Evolutionary conservation across 2,888 invertebrate genomes (phyloP).

Genomic region (Heterodera filipjevi): DNA sequence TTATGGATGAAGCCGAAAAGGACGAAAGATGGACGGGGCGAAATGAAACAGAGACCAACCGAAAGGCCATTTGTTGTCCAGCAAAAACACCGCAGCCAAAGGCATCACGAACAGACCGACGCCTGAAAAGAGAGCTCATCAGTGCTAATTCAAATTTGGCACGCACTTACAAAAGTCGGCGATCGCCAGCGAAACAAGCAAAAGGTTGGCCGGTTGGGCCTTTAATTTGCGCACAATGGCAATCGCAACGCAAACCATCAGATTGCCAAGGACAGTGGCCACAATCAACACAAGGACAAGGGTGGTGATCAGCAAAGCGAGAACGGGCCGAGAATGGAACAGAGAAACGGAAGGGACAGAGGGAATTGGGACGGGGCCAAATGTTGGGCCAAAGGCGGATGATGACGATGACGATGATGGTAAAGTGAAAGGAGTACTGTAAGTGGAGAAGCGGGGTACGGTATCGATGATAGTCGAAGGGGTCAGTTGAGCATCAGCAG

Average conservation of each 20-base stretch:
- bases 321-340: constrained; percentile 40
- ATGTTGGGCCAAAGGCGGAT: not conserved
- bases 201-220: constrained; percentile 54
- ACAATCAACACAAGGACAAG: constrained; percentile 68
- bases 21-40: not conserved
- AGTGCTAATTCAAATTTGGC: not conserved
- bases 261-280: constrained; percentile 69
- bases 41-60: constrained; percentile 30
- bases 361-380: not conserved
- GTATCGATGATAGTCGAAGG: not conserved
- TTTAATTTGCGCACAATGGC: constrained; percentile 68
- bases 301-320: constrained; percentile 40
- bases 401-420: not conserved
- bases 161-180: constrained; percentile 67
- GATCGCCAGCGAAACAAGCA: constrained; percentile 69
- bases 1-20: not conserved
- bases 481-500: not conserved
- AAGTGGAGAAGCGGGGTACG: not conserved
- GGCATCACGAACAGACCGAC: constrained; percentile 71
- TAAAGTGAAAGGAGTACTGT: not conserved
- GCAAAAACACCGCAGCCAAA: constrained; percentile 67
- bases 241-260: constrained; percentile 70
- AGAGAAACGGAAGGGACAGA: constrained; percentile 12
- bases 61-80: constrained; percentile 57
- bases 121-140: constrained; percentile 8